Base-by-base conservation (phyloP, 2,888 invertebrate species). In the Campoletis raptor region DNA sequence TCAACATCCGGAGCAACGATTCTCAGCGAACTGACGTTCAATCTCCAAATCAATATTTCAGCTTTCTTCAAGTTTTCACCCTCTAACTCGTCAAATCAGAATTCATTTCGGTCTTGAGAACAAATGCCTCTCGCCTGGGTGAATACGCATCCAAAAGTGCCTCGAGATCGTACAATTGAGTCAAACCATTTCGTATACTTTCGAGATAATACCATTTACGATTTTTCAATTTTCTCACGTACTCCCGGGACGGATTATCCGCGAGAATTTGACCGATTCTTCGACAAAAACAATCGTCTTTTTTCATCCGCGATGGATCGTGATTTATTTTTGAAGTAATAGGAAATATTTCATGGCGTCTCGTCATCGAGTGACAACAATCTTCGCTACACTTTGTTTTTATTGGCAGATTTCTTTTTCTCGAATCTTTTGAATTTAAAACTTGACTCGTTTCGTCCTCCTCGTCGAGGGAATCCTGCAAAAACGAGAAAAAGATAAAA, bases 191-290 rank as follows among this genome's bases (percentile, higher is more conserved):
- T 88, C 95, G 95, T 82, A 95, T 95, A 87, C 94, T 94, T 81
- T 94, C 94, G 87, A 95, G 90, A 84, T 95, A 95, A 15, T 94
- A 93, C 94, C 94, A 95, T n/a, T 95, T 92, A 54, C 95, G 90
- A 74, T 94, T 93, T 83, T 94, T 94, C 82, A 95, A 88, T 84
- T 94, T 94, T 86, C 94, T 94, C 36, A 95, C 92, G 85, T 93
- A 95, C 12, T 92, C 83, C 8, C 81, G 45, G 48, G 93, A 93
- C n/a, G 91, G 91, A 52, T 83, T 87, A 83, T 21, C 91, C 87
- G 85, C 89, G 81, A 84, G 90, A 85, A 69, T 93, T 89, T 88
- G 94, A 89, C 36, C 91, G 64, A 76, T 52, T 76, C 42, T 30
- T 8, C 40, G 67, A 67, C 76, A 82, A 3, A 21, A 45, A 57